A percentile compares a stretch with the other conserved stretches of the same genome.
Evolutionary conservation across 2,888 invertebrate species (phyloP).

Genomic region (Rotaria socialis): DNA sequence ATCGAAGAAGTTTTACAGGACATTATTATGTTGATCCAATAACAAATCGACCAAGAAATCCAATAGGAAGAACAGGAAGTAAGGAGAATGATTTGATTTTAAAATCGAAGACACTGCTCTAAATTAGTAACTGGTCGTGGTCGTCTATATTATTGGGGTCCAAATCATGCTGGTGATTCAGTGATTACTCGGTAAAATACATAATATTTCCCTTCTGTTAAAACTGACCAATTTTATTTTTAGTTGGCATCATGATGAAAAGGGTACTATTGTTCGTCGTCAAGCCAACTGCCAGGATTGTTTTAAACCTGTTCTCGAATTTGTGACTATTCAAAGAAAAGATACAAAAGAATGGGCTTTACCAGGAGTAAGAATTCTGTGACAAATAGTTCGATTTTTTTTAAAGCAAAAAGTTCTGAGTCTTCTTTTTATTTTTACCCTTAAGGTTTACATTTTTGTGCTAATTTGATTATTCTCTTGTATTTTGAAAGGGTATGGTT

Average conservation of each 20-base stretch:
- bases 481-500: slow-evolving; percentile 72
- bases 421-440: too few relatives aligned
- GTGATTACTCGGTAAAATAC: slow-evolving; percentile 74
- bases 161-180: slow-evolving; percentile 95
- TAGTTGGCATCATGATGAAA: slow-evolving; percentile 57
- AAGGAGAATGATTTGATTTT: neutral
- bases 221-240: slow-evolving; percentile 41
- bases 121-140: slow-evolving; percentile 62
- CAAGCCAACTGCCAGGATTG: slow-evolving; percentile 48
- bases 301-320: slow-evolving; percentile 68
- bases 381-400: too few relatives aligned
- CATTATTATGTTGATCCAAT: slow-evolving; percentile 33
- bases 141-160: slow-evolving; percentile 85
- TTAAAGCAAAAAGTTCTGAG: too few relatives aligned
- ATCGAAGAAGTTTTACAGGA: slow-evolving; percentile 43
- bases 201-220: neutral
- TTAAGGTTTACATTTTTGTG: too few relatives aligned
- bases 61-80: slow-evolving; percentile 39
- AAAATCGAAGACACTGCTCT: neutral
- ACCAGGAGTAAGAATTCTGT: slow-evolving; percentile 64
- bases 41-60: slow-evolving; percentile 39
- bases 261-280: slow-evolving; percentile 50
- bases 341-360: slow-evolving; percentile 88
- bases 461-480: neutral
- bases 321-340: slow-evolving; percentile 79